Evolutionary conservation across 2,113 vertebrate genomes (phyloP).

Genomic region (Neopipo cinnamomea): DNA sequence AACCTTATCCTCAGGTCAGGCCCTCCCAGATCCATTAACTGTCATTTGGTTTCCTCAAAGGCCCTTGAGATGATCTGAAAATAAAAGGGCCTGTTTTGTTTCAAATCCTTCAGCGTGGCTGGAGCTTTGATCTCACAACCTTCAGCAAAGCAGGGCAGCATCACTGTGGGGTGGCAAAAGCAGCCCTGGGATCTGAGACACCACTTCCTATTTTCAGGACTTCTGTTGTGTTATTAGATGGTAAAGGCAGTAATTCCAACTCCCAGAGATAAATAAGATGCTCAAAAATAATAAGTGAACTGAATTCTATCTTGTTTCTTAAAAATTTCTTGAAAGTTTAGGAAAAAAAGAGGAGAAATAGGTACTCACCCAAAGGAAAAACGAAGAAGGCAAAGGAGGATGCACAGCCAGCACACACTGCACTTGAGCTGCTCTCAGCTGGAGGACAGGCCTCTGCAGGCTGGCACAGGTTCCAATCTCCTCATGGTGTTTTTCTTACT

Average conservation of each 20-base stretch:
- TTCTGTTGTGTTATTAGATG: accelerated
- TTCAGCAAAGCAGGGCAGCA: neutral
- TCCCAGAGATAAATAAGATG: neutral
- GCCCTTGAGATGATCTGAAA: constrained; percentile 21
- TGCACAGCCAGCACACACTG: accelerated
- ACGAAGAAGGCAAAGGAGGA: neutral
- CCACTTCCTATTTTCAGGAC: neutral
- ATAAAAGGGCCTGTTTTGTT: neutral
- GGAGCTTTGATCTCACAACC: neutral
- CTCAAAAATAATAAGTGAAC: neutral
- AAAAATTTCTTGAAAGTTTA: neutral
- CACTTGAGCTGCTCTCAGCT: neutral
- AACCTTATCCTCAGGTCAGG: constrained; percentile 26
- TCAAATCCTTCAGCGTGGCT: neutral
- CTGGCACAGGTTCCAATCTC: neutral
- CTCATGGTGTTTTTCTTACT: neutral
- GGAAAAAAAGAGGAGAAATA: neutral
- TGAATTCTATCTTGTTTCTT: neutral
- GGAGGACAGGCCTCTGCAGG: neutral
- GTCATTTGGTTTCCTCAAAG: constrained; percentile 41
- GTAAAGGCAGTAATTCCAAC: neutral
- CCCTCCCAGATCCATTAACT: constrained; percentile 13
- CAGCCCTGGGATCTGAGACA: neutral
- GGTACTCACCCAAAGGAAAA: neutral
- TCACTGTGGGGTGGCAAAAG: neutral